Evolutionary conservation across 1,140 invertebrate genomes (phyloP).

Genomic region (Dinoponera quadriceps): DNA sequence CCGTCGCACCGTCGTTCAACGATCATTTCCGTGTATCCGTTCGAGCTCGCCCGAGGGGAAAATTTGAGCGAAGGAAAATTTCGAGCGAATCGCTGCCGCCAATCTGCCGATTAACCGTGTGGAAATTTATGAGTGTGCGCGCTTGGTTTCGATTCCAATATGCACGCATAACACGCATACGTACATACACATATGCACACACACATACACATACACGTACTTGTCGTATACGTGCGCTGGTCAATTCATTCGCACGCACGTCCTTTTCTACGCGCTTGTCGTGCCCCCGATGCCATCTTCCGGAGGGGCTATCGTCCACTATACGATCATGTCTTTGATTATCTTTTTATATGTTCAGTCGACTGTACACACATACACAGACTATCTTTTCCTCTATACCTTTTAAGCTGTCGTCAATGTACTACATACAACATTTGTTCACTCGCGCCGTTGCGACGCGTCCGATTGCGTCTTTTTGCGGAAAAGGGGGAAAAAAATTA

Average conservation of each 20-base stretch:
- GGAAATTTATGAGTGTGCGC: too few relatives aligned
- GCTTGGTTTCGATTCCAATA: not conserved
- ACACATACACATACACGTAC: conserved; percentile 19
- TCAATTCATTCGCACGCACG: conserved; percentile 38
- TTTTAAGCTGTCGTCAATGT: conserved; percentile 40
- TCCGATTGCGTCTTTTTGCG: not conserved
- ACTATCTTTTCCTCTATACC: conserved; percentile 63
- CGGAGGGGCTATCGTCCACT: conserved; percentile 20
- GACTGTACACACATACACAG: conserved; percentile 24
- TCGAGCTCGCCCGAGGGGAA: too few relatives aligned
- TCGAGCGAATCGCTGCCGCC: too few relatives aligned
- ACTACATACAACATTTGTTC: conserved; percentile 11
- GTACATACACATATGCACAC: not conserved
- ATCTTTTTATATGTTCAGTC: conserved; percentile 44
- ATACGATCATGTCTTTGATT: conserved; percentile 41
- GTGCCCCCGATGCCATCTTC: conserved; percentile 6
- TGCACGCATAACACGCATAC: not conserved
- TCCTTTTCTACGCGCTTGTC: conserved; percentile 19
- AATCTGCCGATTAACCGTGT: too few relatives aligned
- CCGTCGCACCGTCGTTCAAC: too few relatives aligned
- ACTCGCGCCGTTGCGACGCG: conserved; percentile 40
- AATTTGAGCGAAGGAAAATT: too few relatives aligned
- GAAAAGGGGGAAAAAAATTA: not conserved
- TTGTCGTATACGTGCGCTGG: conserved; percentile 8
- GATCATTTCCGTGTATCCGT: too few relatives aligned